Evolutionary conservation across 2,888 invertebrate species (phyloP).

Genomic region (Psylliodes chrysocephalus): DNA sequence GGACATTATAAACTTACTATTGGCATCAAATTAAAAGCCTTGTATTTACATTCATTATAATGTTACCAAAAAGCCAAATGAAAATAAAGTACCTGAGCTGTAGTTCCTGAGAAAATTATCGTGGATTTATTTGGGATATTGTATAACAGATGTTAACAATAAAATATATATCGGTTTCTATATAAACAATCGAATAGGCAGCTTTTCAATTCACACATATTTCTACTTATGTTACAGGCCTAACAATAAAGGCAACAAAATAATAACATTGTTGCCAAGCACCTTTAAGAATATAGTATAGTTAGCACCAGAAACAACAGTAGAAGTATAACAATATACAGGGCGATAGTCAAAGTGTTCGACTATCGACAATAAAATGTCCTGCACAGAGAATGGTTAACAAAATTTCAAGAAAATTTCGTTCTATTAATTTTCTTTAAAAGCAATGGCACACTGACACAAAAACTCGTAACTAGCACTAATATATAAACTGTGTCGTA

Average conservation of each 20-base stretch:
- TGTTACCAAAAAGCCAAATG: slow-evolving; percentile 35
- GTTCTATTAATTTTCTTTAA: slow-evolving; percentile 26
- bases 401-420: slow-evolving; percentile 29
- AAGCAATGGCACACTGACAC: slow-evolving; percentile 65
- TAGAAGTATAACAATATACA: slow-evolving; percentile 39
- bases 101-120: slow-evolving; percentile 62
- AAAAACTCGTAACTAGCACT: slow-evolving; percentile 50
- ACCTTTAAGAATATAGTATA: slow-evolving; percentile 41
- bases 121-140: slow-evolving; percentile 45
- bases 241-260: slow-evolving; percentile 43
- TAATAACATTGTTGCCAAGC: slow-evolving; percentile 43
- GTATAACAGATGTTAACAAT: slow-evolving; percentile 51
- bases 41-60: slow-evolving; percentile 43
- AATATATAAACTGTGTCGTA: slow-evolving; percentile 51
- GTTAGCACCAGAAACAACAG: slow-evolving; percentile 44
- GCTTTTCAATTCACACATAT: slow-evolving; percentile 18
- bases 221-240: slow-evolving; percentile 42
- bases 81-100: slow-evolving; percentile 61
- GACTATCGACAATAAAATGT: slow-evolving; percentile 15
- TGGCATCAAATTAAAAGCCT: slow-evolving; percentile 32
- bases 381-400: slow-evolving; percentile 28
- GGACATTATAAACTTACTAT: slow-evolving; percentile 37
- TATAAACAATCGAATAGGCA: slow-evolving; percentile 20
- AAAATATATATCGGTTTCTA: slow-evolving; percentile 30
- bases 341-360: slow-evolving; percentile 24